Base-by-base conservation (phyloP, 2,797 vertebrate species). In the Bradypodion ventrale region DNA sequence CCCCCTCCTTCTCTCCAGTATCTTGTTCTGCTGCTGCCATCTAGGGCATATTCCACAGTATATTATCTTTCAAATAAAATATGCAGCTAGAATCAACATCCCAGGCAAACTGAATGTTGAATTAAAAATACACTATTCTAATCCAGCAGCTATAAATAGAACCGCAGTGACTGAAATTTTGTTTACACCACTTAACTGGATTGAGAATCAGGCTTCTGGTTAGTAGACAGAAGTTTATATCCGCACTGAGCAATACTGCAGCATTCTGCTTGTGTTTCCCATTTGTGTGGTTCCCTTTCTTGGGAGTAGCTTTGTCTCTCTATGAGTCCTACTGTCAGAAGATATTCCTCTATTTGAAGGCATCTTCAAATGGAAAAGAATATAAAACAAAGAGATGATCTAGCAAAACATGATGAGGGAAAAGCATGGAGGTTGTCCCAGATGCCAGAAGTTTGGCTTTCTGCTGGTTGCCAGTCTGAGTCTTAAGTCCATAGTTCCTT, bases 21-120 rank as follows among this genome's bases (percentile, higher is more conserved):
- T 85, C 91, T 92, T 92, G 63, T 86, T 90, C 85, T 87, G 84
- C 78, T 92, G 85, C 88, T 91, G 90, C 90, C 91, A 92, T 84
- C 91, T 93, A 92, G 85, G 90, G 91, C 89, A 81, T 29, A 2
- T 40, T 87, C 85, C 23, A 19, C 87, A 76, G 40, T 7, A 76
- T 46, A 69, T 85, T 83, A 44, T 79, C 85, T 84, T 87, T 87
- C 78, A 74, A 78, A 86, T 72, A 68, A 44, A 40, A 65, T 25
- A 23, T 68, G 29, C 40, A 35, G 46, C 37, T 56, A 19, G 46
- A 25, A 79, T 63, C 5, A 35, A 52, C 32, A 65, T 21, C 40
- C 75, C 25, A 62, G 65, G 7, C 16, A 73, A 84, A 63, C 27
- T 40, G 25, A 40, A 7, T 32, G 32, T 49, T 72, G 37, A 13